Conservation (phyloP, 2,113 vertebrate genomes). For the Heloderma charlesbogerti region DNA sequence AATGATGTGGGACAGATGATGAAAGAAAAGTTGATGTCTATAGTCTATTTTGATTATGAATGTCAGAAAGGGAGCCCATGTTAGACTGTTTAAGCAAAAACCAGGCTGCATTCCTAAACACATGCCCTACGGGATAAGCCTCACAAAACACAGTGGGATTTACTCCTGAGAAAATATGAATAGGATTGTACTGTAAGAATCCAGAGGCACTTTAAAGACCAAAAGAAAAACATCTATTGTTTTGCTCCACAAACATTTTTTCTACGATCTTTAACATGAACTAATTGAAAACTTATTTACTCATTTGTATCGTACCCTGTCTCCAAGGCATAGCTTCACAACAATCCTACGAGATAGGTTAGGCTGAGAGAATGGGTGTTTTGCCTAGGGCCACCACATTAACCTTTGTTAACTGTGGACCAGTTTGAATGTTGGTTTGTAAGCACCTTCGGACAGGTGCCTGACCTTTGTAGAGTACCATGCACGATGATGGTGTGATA, state of each 20-base stretch:
- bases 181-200: background rate
- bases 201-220: background rate
- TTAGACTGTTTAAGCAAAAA: background rate
- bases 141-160: background rate
- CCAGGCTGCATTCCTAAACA: background rate
- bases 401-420: background rate
- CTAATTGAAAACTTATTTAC: background rate
- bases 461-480: background rate
- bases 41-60: conserved; percentile 43
- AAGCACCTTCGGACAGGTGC: background rate
- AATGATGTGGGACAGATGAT: conserved; percentile 30
- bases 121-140: background rate
- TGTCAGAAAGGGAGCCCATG: background rate
- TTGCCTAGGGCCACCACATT: background rate
- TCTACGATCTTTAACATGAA: background rate
- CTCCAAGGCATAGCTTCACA: background rate
- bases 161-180: background rate
- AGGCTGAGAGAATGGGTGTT: background rate
- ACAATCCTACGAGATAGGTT: background rate
- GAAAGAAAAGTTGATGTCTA: background rate
- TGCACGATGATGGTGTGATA: background rate
- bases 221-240: background rate
- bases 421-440: background rate
- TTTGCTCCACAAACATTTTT: background rate
- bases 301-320: background rate